These are phyloP conservation scores for Lucilia cuprina DNA, from an alignment of 1,140 invertebrate species.

Conservation along the genomic window DNA sequence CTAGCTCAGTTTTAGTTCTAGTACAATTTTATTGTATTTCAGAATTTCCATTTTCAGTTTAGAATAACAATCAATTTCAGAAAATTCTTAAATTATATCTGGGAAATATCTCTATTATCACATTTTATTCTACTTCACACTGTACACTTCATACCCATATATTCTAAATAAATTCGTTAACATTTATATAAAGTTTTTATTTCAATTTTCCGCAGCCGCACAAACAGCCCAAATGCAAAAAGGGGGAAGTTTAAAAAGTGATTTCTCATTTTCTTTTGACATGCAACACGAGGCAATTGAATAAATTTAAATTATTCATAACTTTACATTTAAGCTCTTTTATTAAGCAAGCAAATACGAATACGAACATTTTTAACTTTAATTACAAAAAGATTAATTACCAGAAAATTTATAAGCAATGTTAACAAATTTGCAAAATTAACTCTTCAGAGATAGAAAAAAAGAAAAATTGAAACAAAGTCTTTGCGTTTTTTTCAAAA, in stretches of 20 bases:
- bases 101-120: too few relatives aligned
- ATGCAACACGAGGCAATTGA: conserved; percentile 36
- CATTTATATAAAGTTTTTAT: not conserved
- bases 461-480: not conserved
- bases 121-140: not conserved
- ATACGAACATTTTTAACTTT: not conserved
- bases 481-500: not conserved
- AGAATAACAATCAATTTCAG: too few relatives aligned
- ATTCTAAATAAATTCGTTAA: not conserved
- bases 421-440: conserved; percentile 10
- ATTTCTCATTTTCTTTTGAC: conserved; percentile 34
- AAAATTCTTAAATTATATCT: too few relatives aligned
- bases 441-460: not conserved
- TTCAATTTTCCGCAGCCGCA: not conserved
- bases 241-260: conserved; percentile 12
- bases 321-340: not conserved
- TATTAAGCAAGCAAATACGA: not conserved
- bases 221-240: not conserved
- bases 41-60: too few relatives aligned
- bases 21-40: too few relatives aligned
- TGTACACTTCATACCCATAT: not conserved
- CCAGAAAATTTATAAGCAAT: not conserved
- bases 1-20: too few relatives aligned
- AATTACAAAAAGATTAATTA: conserved; percentile 36
- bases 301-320: conserved; percentile 35